Conservation (phyloP, 2,797 vertebrate species). For the Centropyge bicolor region DNA sequence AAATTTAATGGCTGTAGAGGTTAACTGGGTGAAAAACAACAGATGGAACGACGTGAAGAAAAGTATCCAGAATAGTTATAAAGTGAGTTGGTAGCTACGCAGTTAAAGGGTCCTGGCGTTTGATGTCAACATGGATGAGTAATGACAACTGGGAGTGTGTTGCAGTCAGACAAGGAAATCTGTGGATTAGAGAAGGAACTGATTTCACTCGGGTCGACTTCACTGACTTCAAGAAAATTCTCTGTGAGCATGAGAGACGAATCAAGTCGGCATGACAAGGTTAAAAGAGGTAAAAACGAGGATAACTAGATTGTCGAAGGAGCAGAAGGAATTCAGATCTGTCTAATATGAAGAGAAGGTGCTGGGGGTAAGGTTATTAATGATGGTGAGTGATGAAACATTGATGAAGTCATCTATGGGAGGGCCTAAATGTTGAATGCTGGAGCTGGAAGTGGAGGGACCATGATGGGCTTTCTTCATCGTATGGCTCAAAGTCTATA, state of each 20-base stretch:
- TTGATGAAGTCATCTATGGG: slow-evolving; percentile 46
- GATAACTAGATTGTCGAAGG: slow-evolving; percentile 33
- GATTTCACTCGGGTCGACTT: slow-evolving; percentile 26
- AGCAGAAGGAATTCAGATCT: slow-evolving; percentile 12
- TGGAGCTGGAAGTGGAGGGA: slow-evolving; percentile 17
- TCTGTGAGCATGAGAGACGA: slow-evolving; percentile 13
- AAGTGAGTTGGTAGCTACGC: background rate
- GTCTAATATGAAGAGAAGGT: slow-evolving; percentile 31
- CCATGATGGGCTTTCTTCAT: background rate
- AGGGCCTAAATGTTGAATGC: slow-evolving; percentile 40
- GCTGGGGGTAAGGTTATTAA: slow-evolving; percentile 20
- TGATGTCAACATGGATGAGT: slow-evolving; percentile 10
- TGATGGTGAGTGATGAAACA: slow-evolving; percentile 45
- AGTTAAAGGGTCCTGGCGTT: background rate
- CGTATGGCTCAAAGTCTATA: background rate
- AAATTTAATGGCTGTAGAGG: background rate
- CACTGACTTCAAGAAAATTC: slow-evolving; percentile 24
- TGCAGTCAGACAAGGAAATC: slow-evolving; percentile 21
- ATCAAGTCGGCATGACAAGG: slow-evolving; percentile 33
- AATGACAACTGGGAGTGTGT: slow-evolving; percentile 8
- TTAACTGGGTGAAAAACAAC: too few species aligned
- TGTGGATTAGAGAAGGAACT: slow-evolving; percentile 15
- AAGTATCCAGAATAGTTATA: background rate
- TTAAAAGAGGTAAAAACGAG: slow-evolving; percentile 48
- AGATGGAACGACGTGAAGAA: background rate